Conservation (phyloP, 1,140 invertebrate species). For the Berghia stephanieae region DNA sequence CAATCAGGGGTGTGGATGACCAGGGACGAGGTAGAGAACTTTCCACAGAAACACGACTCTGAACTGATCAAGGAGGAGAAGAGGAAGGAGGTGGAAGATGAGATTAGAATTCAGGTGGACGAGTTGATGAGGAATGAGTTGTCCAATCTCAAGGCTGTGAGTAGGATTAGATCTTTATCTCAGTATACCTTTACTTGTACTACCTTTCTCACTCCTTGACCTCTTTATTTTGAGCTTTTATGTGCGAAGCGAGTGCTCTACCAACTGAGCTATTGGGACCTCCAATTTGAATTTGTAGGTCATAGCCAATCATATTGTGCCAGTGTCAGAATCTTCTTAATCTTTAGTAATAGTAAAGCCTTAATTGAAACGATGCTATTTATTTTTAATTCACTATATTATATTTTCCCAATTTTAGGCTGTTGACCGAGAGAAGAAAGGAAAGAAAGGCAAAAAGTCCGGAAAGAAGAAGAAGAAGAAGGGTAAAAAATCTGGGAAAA, state of each 20-base stretch:
- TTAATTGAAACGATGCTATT: too few relatives aligned
- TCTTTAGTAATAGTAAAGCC: too few relatives aligned
- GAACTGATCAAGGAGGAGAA: conserved; percentile 84
- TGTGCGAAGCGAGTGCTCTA: too few relatives aligned
- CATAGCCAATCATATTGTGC: too few relatives aligned
- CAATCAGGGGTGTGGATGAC: conserved; percentile 75
- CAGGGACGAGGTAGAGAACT: conserved; percentile 79
- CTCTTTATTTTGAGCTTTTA: too few relatives aligned
- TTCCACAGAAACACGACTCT: conserved; percentile 77
- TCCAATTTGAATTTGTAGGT: too few relatives aligned
- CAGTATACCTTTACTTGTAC: too few relatives aligned
- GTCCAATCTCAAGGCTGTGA: conserved; percentile 78
- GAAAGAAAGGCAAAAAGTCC: conserved; percentile 69
- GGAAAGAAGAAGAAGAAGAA: conserved; percentile 72
- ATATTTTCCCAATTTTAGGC: conserved; percentile 68
- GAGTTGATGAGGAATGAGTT: conserved; percentile 85
- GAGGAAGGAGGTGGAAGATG: conserved; percentile 81
- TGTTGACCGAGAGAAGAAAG: conserved; percentile 77
- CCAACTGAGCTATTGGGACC: too few relatives aligned
- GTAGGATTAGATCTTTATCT: too few relatives aligned
- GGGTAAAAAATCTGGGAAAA: conserved; percentile 79
- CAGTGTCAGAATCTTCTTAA: too few relatives aligned
- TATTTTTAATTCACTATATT: too few relatives aligned
- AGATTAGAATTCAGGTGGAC: conserved; percentile 85
- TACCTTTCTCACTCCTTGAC: too few relatives aligned